Base-by-base conservation (phyloP, 1,140 invertebrate species). In the Belonocnema kinseyi region DNA sequence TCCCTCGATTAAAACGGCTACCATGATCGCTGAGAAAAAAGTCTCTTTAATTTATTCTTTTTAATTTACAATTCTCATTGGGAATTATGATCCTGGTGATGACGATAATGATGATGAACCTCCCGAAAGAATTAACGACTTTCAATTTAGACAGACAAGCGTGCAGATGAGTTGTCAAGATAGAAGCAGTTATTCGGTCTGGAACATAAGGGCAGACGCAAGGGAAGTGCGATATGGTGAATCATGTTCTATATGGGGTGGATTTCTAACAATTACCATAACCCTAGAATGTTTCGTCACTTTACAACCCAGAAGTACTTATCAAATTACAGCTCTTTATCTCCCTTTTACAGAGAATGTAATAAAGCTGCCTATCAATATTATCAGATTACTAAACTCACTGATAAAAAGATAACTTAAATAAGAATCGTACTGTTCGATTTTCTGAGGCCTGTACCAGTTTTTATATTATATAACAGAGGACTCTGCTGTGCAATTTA, bases 311-410 rank as follows among this genome's bases (percentile, higher is more conserved):
- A 54, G n/a, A n/a, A 54, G 14, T 17, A 10, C 53, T n/a, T n/a
- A 54, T 54, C n/a, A 54, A 54, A 19, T 54, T n/a, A 54, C 53
- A 54, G 53, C 53, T 54, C 17, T 54, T 54, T 54, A 19, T 54
- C 53, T 54, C 17, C 10, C 3, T 0, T 7, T 10, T 8, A 7
- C 40, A 46, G 40, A 11, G 11, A 46, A 46, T 5, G 5, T 33
- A 33, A 33, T 33, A 33, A 46, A 46, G 40, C 8, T 46, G 40
- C 11, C 40, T 46, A 46, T 46, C 10, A 46, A 0, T 46, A 46
- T 46, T 10, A 46, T 6, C 40, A 46, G 40, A 11, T 11, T 11
- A 46, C 40, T 46, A 0, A 1, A 46, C 8, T 46, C 40, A 46
- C 40, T 46, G 40, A 46, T 46, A 11, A 46, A 46, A 46, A 46